These are phyloP conservation scores for Oophaga sylvatica DNA, from an alignment of 2,797 vertebrate species.

Conservation along the genomic window DNA sequence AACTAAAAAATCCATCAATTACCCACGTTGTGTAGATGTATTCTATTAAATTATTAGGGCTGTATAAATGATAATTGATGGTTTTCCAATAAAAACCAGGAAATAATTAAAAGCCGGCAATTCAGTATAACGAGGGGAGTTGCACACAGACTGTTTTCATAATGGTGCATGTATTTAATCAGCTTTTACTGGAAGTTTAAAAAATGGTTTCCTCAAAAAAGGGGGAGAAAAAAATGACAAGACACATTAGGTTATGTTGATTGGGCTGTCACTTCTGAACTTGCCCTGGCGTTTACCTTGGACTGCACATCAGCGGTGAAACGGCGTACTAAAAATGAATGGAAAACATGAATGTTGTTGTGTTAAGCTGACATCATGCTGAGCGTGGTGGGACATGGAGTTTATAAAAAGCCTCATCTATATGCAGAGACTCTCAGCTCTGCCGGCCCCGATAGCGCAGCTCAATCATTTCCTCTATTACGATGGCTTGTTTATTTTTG, in stretches of 20 bases:
- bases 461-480: slow-evolving; percentile 64
- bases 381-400: slow-evolving; percentile 72
- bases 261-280: slow-evolving; percentile 70
- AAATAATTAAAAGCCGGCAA: slow-evolving; percentile 53
- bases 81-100: slow-evolving; percentile 37
- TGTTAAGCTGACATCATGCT: slow-evolving; percentile 76
- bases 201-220: slow-evolving; percentile 62
- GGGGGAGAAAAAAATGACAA: slow-evolving; percentile 59
- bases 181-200: slow-evolving; percentile 60
- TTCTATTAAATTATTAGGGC: slow-evolving; percentile 18
- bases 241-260: slow-evolving; percentile 70
- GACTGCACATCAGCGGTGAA: slow-evolving; percentile 71
- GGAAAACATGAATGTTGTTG: slow-evolving; percentile 80
- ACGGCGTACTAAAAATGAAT: slow-evolving; percentile 76
- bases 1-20: background rate
- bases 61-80: slow-evolving; percentile 20
- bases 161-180: slow-evolving; percentile 52
- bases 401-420: slow-evolving; percentile 76
- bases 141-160: slow-evolving; percentile 48
- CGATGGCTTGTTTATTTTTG: background rate
- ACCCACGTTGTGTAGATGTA: background rate
- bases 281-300: slow-evolving; percentile 76
- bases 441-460: slow-evolving; percentile 61
- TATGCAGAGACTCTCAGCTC: slow-evolving; percentile 66
- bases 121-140: slow-evolving; percentile 65